Evolutionary conservation across 2,797 vertebrate genomes (phyloP), one percentile per base, ranked within the genome.

Genomic region (Acomys russatus): DNA sequence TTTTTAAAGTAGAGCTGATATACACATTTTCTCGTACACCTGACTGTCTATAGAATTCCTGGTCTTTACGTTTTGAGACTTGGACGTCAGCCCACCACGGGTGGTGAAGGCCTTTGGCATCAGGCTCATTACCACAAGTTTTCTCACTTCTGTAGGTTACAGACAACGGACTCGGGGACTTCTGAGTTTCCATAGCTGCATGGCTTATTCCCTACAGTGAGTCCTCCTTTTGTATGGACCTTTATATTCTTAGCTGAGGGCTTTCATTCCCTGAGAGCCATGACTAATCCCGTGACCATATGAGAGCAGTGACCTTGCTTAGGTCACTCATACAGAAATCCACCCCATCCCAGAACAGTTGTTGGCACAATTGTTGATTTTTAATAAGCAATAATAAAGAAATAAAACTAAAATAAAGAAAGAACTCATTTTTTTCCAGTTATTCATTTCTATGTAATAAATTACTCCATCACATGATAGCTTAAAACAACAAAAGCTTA

Each of bases 401-500:
- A 70, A 66, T 51, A 77, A 64, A 89, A 77, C 49, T 76, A 49
- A 88, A 30, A 33, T 6, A 33, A 66, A 71, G 14, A 73, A 30
- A 74, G 30, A 93, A 79, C 9, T 66, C 10, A n/a, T 84, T 91
- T 90, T 94, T 44, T 44, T 44, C 44, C 30, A 38, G 71, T 84
- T 93, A 78, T 56, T 68, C 20, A 18, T 84, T 90, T 28, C 25
- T 83, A 15, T 77, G 8, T 54, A 70, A 95, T 78, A 82, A 94
- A 49, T 78, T 88, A 74, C 6, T 30, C 38, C 71, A 76, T 91
- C 94, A 73, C 1, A 20, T 56, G 91, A 44, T 80, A 79, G 23
- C 77, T 93, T 93, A 91, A 95, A 83, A 93, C 54, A 92, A 88
- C 20, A 28, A 59, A 35, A 70, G 80, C 90, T 93, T 85, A 87